Evolutionary conservation across 2,888 invertebrate species (phyloP).

Genomic region (Xiphydria camelus): DNA sequence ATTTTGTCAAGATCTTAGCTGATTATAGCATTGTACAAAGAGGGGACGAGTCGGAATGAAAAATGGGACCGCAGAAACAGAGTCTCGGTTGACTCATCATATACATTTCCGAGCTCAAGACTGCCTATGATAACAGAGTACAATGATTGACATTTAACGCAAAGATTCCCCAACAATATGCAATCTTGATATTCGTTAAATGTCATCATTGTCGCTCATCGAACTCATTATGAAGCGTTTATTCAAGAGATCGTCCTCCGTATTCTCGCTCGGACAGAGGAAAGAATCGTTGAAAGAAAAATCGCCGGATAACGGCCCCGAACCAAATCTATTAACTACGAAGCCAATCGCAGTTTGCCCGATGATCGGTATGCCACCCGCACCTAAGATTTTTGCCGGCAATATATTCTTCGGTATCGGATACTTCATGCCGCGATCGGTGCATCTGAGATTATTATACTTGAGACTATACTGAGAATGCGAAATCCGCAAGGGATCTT

Average conservation of each 20-base stretch:
- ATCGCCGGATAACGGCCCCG: slow-evolving; percentile 36
- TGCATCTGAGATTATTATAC: slow-evolving; percentile 47
- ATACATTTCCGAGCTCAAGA: no score
- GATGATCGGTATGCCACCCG: slow-evolving; percentile 49
- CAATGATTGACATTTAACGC: no score
- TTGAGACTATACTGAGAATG: slow-evolving; percentile 41
- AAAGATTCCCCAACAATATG: no score
- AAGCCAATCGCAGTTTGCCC: slow-evolving; percentile 51
- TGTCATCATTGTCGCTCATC: slow-evolving; percentile 45
- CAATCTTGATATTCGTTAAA: no score
- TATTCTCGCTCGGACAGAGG: slow-evolving; percentile 38
- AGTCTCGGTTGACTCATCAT: no score
- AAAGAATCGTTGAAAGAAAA: slow-evolving; percentile 40
- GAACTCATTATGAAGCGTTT: slow-evolving; percentile 44
- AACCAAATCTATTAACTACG: slow-evolving; percentile 51
- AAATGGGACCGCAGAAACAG: no score
- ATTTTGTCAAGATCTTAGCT: no score
- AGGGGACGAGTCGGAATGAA: no score
- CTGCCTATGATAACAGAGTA: no score
- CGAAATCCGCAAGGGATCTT: slow-evolving; percentile 41
- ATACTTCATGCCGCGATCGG: slow-evolving; percentile 43
- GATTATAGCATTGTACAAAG: no score
- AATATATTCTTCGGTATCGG: slow-evolving; percentile 44
- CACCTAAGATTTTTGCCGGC: slow-evolving; percentile 44
- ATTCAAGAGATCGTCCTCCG: slow-evolving; percentile 44